These are phyloP conservation scores for Mythimna impura DNA, from an alignment of 2,888 invertebrate genomes.

Conservation along the genomic window DNA sequence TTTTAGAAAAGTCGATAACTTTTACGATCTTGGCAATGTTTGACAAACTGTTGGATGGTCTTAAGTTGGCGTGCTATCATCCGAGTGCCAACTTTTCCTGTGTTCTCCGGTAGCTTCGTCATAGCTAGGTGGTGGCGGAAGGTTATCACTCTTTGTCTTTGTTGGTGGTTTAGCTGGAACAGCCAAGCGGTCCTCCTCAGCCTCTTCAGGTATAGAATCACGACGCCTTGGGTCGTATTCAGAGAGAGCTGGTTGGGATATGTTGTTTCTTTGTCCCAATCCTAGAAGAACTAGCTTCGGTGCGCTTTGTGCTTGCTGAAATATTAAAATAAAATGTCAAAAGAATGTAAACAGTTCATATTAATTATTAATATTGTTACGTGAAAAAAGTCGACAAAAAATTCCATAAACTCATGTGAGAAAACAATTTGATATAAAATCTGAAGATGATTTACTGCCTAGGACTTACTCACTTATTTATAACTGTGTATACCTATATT, in stretches of 20 bases:
- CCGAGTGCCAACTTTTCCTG: slow-evolving; percentile 89
- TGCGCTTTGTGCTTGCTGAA: slow-evolving; percentile 91
- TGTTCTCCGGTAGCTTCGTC: slow-evolving; percentile 84
- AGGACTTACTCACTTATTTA: slow-evolving; percentile 46
- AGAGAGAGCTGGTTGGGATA: slow-evolving; percentile 91
- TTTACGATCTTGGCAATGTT: slow-evolving; percentile 44
- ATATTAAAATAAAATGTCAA: slow-evolving; percentile 14
- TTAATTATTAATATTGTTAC: neutral
- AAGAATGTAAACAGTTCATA: neutral
- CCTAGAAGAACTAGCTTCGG: slow-evolving; percentile 89
- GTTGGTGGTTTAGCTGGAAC: slow-evolving; percentile 75
- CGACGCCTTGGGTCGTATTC: slow-evolving; percentile 90
- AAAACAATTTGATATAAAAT: slow-evolving; percentile 30
- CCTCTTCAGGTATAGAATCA: slow-evolving; percentile 92
- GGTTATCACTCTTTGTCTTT: slow-evolving; percentile 82
- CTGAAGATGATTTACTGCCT: slow-evolving; percentile 43
- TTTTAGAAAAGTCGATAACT: slow-evolving; percentile 34
- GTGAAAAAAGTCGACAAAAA: slow-evolving; percentile 2
- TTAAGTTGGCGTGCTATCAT: slow-evolving; percentile 87
- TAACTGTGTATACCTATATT: slow-evolving; percentile 28
- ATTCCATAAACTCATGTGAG: neutral
- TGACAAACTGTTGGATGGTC: slow-evolving; percentile 9
- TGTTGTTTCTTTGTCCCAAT: slow-evolving; percentile 90
- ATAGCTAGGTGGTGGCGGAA: slow-evolving; percentile 84
- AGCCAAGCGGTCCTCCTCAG: slow-evolving; percentile 84